Evolutionary conservation across 2,113 vertebrate genomes (phyloP).

Genomic region (Zosterops lateralis): DNA sequence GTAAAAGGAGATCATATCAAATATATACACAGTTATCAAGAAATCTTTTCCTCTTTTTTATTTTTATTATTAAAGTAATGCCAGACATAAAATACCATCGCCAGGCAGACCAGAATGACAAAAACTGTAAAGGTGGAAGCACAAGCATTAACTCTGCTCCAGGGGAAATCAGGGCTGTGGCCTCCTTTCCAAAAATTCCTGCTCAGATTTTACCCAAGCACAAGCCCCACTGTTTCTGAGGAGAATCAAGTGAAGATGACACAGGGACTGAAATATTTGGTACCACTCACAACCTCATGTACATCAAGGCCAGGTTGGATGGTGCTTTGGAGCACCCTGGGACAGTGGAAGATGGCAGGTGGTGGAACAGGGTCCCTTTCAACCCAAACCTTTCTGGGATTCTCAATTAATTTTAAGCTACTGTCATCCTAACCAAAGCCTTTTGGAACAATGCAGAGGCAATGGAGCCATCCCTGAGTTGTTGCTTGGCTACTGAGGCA

Average conservation of each 20-base stretch:
- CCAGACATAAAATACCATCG: slow-evolving; percentile 32
- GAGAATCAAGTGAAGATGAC: not conserved
- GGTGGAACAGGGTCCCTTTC: not conserved
- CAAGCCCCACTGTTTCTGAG: not conserved
- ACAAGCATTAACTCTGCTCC: not conserved
- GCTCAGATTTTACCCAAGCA: not conserved
- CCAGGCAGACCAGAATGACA: slow-evolving; percentile 25
- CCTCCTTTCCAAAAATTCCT: not conserved
- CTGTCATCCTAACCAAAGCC: not conserved
- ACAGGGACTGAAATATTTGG: not conserved
- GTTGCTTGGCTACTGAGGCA: not conserved
- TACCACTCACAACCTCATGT: not conserved
- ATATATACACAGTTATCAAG: slow-evolving; percentile 34
- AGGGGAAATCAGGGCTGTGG: not conserved
- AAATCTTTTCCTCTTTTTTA: slow-evolving; percentile 49
- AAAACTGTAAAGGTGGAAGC: not conserved
- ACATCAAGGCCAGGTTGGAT: not conserved
- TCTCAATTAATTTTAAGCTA: not conserved
- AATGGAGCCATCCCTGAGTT: not conserved
- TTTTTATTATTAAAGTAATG: slow-evolving; percentile 62
- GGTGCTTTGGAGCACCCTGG: not conserved
- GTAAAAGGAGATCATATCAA: slow-evolving; percentile 50
- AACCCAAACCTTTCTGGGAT: not conserved
- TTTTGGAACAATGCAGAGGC: not conserved
- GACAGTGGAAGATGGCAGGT: not conserved